A percentile compares a stretch with the other conserved stretches of the same genome.
Evolutionary conservation across 1,140 invertebrate genomes (phyloP).

Genomic region (Cheumatopsyche charites): DNA sequence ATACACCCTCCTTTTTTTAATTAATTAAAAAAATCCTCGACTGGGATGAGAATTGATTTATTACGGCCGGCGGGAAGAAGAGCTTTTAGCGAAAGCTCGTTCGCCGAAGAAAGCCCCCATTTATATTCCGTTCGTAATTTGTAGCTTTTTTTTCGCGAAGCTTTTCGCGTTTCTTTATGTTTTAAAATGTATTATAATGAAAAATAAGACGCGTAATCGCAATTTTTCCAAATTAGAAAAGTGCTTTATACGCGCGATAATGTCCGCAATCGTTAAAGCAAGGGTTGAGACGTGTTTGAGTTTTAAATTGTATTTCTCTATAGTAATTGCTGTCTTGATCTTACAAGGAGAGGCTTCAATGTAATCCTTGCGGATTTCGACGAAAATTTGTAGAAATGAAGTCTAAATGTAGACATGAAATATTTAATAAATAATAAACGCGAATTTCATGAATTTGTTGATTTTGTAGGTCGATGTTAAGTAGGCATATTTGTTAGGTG

Average conservation of each 20-base stretch:
- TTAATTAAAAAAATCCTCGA: slow-evolving; percentile 17
- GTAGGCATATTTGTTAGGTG: no score
- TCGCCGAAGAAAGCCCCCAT: slow-evolving; percentile 20
- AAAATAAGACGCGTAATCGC: slow-evolving; percentile 2
- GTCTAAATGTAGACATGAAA: no score
- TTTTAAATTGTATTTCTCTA: slow-evolving; percentile 11
- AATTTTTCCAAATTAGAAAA: neutral
- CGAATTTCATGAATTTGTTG: no score
- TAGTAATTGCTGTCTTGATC: no score
- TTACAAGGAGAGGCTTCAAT: no score
- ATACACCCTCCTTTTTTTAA: slow-evolving; percentile 10
- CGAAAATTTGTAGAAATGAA: no score
- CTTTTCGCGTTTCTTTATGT: slow-evolving; percentile 1
- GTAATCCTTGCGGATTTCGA: no score
- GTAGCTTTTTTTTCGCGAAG: slow-evolving; percentile 23
- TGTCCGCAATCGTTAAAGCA: neutral
- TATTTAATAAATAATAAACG: no score
- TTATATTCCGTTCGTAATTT: slow-evolving; percentile 31
- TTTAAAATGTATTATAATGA: no score
- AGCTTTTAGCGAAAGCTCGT: slow-evolving; percentile 30
- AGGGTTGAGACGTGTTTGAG: slow-evolving; percentile 18
- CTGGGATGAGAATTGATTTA: slow-evolving; percentile 30
- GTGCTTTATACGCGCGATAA: neutral
- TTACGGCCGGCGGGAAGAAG: slow-evolving; percentile 3
- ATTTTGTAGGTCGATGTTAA: no score